phyloP scores from a whole-genome alignment of 2,113 vertebrate genomes.

The Casuarius casuarius region DNA sequence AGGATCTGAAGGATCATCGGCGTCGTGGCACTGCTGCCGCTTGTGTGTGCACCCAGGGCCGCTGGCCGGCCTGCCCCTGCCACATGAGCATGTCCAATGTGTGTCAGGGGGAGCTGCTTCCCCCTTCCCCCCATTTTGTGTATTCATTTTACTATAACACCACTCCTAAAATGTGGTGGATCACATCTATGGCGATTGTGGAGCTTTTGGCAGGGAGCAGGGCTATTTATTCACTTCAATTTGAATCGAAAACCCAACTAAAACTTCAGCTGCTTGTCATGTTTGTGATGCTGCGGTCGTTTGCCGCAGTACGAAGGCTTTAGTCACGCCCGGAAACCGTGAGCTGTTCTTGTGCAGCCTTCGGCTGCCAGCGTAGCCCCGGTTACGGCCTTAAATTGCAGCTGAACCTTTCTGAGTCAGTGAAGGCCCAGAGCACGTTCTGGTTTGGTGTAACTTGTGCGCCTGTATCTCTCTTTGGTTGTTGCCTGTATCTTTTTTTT shows the following conservation, averaged over 20 bases:
- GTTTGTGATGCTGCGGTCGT: fast-evolving
- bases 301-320: neutral
- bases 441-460: fast-evolving
- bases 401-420: neutral
- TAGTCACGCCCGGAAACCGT: fast-evolving
- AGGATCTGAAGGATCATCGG: neutral
- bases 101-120: neutral
- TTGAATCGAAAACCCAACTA: fast-evolving
- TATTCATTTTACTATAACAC: neutral
- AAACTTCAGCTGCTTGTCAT: fast-evolving
- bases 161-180: fast-evolving
- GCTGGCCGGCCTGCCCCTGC: no score
- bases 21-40: fast-evolving
- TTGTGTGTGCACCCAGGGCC: no score
- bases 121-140: no score
- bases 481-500: fast-evolving
- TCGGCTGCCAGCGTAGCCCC: no score
- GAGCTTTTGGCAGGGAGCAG: fast-evolving
- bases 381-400: neutral
- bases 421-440: fast-evolving
- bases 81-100: no score
- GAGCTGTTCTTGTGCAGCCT: no score
- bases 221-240: fast-evolving
- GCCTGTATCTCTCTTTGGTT: neutral
- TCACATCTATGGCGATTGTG: fast-evolving